Conservation (phyloP, 1,140 invertebrate species). For the Drosophila santomea region DNA sequence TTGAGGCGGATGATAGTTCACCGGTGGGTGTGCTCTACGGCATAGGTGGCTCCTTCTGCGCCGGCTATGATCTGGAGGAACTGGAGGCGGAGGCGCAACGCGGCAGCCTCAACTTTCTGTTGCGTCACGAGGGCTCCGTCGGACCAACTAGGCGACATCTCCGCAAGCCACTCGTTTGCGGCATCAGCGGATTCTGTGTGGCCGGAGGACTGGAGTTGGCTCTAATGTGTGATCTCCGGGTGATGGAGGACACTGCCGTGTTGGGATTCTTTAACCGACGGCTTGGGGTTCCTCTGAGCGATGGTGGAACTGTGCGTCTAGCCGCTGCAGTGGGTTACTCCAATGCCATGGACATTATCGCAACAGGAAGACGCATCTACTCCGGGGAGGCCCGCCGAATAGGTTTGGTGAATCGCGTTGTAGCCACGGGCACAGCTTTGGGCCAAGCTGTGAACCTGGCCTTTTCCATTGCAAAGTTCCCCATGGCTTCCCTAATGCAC, state of each 20-base stretch:
- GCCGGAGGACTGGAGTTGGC: conserved; percentile 95
- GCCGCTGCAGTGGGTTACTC: conserved; percentile 92
- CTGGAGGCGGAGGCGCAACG: conserved; percentile 80
- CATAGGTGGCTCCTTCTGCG: conserved; percentile 94
- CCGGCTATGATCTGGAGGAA: conserved; percentile 93
- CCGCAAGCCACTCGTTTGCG: conserved; percentile 93
- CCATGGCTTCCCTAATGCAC: conserved; percentile 90
- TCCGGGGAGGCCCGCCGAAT: conserved; percentile 91
- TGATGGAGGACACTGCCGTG: conserved; percentile 93
- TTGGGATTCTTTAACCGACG: conserved; percentile 93
- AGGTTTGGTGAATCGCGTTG: conserved; percentile 91
- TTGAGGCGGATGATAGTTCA: conserved; percentile 90
- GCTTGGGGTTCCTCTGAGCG: conserved; percentile 93
- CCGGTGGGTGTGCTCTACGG: conserved; percentile 93
- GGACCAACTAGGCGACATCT: conserved; percentile 87
- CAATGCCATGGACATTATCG: conserved; percentile 93
- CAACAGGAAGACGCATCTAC: conserved; percentile 92
- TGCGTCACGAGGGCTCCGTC: conserved; percentile 75
- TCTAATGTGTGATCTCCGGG: conserved; percentile 94
- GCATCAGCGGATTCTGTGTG: conserved; percentile 94
- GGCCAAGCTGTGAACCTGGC: conserved; percentile 92
- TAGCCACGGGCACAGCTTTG: conserved; percentile 92
- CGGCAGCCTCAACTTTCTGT: conserved; percentile 69
- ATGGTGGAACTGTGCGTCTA: conserved; percentile 92
- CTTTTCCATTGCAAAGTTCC: conserved; percentile 91